Percentiles rank a stretch among this genome's conserved stretches.
Evolutionary conservation across 2,797 vertebrate species (phyloP).

Genomic region (Rhinella marina): DNA sequence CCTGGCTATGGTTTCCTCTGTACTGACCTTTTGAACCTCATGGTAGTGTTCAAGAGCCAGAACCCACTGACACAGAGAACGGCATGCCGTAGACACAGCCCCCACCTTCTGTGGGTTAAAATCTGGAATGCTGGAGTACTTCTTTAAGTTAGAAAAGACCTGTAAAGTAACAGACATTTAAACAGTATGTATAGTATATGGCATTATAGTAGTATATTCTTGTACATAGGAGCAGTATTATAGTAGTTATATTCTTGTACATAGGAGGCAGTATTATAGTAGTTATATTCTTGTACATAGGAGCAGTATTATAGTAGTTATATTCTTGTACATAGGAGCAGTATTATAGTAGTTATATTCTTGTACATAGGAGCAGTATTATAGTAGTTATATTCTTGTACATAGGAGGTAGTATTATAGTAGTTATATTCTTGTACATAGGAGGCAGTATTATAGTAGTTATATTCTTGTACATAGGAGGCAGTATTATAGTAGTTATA

Average conservation of each 20-base stretch:
- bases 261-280: slow-evolving; percentile 18
- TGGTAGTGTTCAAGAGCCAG: slow-evolving; percentile 72
- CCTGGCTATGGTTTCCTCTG: too few relatives aligned
- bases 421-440: slow-evolving; percentile 1
- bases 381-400: slow-evolving; percentile 15
- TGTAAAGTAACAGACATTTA: slow-evolving; percentile 54
- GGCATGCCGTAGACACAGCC: slow-evolving; percentile 70
- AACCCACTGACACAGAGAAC: slow-evolving; percentile 75
- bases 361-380: slow-evolving; percentile 7
- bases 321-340: slow-evolving; percentile 11
- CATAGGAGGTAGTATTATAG: slow-evolving; percentile 2
- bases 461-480: neutral
- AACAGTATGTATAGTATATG: neutral
- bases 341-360: slow-evolving; percentile 17
- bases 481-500: slow-evolving; percentile 2
- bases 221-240: neutral
- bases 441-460: slow-evolving; percentile 6
- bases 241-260: neutral
- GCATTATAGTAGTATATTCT: slow-evolving; percentile 11
- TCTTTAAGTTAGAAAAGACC: slow-evolving; percentile 70
- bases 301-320: slow-evolving; percentile 15
- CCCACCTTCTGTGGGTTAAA: slow-evolving; percentile 73
- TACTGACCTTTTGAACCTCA: slow-evolving; percentile 70
- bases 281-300: slow-evolving; percentile 21
- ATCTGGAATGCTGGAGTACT: slow-evolving; percentile 67